Percentiles rank a stretch among this genome's conserved stretches.
Evolutionary conservation across 2,888 invertebrate genomes (phyloP).

Genomic region (Netelia melanura): DNA sequence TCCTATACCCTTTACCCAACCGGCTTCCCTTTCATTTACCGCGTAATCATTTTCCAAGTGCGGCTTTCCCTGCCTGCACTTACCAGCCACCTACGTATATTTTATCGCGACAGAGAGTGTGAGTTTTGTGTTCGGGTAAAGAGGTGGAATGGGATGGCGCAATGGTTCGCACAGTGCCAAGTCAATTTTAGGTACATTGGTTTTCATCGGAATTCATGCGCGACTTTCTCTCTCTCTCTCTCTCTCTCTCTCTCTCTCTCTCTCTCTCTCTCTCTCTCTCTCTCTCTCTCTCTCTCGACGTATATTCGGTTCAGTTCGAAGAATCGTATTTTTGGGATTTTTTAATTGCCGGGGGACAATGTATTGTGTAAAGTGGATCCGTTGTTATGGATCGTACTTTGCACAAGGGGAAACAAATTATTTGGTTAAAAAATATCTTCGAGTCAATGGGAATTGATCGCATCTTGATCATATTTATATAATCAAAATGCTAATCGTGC

Average conservation of each 20-base stretch:
- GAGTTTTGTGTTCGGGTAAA: slow-evolving; percentile 31
- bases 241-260: slow-evolving; percentile 32
- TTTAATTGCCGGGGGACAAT: slow-evolving; percentile 4
- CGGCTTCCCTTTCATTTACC: slow-evolving; percentile 83
- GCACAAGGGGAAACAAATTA: too few species aligned
- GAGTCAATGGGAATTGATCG: too few species aligned
- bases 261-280: not conserved
- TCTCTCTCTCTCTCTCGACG: slow-evolving; percentile 30
- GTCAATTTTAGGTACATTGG: slow-evolving; percentile 64
- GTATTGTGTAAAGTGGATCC: slow-evolving; percentile 5
- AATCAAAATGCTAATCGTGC: too few species aligned
- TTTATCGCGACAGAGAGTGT: slow-evolving; percentile 38
- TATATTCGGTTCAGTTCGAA: slow-evolving; percentile 50
- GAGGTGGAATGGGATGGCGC: not conserved
- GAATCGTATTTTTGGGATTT: slow-evolving; percentile 55
- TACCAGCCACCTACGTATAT: slow-evolving; percentile 70
- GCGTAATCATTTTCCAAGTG: slow-evolving; percentile 83
- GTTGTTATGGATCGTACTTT: not conserved
- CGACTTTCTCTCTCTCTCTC: not conserved
- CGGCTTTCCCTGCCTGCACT: slow-evolving; percentile 70
- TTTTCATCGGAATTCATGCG: slow-evolving; percentile 65
- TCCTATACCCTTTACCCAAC: slow-evolving; percentile 38
- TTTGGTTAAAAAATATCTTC: too few species aligned
- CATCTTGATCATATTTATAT: too few species aligned
- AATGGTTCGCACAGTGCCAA: slow-evolving; percentile 17